Percentiles rank a stretch among this genome's conserved stretches.
phyloP scores from a whole-genome alignment of 2,797 vertebrate species.

The Botia kubotai region DNA sequence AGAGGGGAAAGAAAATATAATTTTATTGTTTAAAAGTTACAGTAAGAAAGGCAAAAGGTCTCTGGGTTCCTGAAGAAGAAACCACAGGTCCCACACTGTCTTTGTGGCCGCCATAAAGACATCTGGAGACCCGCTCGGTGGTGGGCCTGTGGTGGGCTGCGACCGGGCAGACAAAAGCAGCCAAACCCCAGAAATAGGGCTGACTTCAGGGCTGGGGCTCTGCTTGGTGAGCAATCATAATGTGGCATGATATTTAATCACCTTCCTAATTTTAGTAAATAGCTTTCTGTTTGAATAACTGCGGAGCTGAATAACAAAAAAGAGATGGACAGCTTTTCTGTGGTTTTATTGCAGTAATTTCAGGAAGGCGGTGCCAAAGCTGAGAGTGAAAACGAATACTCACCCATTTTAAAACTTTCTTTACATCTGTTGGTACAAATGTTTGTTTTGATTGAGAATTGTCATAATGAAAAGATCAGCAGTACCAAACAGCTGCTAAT shows the following conservation, averaged over 20 bases:
- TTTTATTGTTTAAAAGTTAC: neutral
- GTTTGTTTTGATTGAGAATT: neutral
- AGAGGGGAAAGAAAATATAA: constrained; percentile 7
- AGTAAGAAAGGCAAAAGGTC: constrained; percentile 28
- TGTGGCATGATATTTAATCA: constrained; percentile 47
- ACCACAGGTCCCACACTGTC: constrained; percentile 79
- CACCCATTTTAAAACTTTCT: neutral
- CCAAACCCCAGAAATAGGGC: constrained; percentile 37
- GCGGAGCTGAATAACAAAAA: constrained; percentile 11
- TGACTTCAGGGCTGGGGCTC: neutral
- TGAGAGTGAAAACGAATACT: neutral
- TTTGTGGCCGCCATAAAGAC: constrained; percentile 62
- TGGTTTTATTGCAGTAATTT: neutral
- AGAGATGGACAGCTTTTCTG: constrained; percentile 18
- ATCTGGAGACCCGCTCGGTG: constrained; percentile 18
- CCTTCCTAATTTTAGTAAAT: constrained; percentile 44
- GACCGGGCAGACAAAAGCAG: constrained; percentile 49
- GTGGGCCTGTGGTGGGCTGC: constrained; percentile 35
- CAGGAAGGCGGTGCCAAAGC: neutral
- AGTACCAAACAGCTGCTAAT: no score
- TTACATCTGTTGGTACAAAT: neutral
- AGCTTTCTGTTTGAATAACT: constrained; percentile 31
- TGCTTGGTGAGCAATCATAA: neutral
- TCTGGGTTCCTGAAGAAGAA: constrained; percentile 57
- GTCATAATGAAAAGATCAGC: no score